Evolutionary conservation across 2,113 vertebrate species (phyloP), one percentile per base, ranked within the genome.

Genomic region (Puma concolor): DNA sequence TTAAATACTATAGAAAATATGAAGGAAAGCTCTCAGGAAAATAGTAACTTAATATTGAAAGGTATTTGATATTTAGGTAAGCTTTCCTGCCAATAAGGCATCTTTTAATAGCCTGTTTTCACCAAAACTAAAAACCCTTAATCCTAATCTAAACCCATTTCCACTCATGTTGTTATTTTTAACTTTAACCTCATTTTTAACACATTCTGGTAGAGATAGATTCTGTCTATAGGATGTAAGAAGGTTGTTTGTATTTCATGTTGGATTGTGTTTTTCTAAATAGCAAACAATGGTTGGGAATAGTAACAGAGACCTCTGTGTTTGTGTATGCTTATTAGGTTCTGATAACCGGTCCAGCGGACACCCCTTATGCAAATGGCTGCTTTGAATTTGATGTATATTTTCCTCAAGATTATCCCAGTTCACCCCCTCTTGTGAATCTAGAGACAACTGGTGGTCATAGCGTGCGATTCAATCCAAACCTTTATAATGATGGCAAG

Each of bases 361-460:
- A 99, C 98, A 99, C 99, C 12, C 99, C 99, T 0, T 99, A 99
- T 0, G 99, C 99, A 97, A 99, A 99, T 71, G 99, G 99, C 36
- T 99, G 99, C 98, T 99, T 99, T 96, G 99, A 99, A 98, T 99
- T 99, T 95, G 99, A 99, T 91, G 99, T 99, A 0, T 99, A 99
- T 98, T 99, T 99, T 97, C 99, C 99, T 91, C 99, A 99, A 99
- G 99, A 99, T 98, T 99, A 99, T 98, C 99, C 99, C 10, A 99
- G 99, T 98, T 99, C 99, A 5, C 99, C 99, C 79, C 99, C 99
- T 0, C 99, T 99, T 98, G 99, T 99, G 96, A 99, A 99, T 98
- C 99, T 99, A 98, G 99, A 99, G 99, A 99, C 99, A 91, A 99
- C 99, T 0, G 99, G 99, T 12, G 99, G 99, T 54, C 99, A 99